Evolutionary conservation across 1,140 invertebrate genomes (phyloP).

Genomic region (Diachasma alloeum): DNA sequence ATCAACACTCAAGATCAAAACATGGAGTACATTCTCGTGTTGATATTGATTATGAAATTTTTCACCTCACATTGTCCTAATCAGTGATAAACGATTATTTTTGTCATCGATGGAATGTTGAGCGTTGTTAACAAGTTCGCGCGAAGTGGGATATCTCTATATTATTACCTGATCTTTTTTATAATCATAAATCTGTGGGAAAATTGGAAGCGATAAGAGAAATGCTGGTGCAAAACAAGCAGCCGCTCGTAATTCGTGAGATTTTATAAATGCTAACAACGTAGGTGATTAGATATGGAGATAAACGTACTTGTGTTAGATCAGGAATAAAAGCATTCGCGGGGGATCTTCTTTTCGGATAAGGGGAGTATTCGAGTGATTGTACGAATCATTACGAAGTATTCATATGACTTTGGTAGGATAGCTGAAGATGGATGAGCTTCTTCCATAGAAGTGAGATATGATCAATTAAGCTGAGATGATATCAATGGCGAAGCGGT

Average conservation of each 20-base stretch:
- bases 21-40: background rate
- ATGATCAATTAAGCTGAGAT: background rate
- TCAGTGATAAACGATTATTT: background rate
- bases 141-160: background rate
- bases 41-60: background rate
- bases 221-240: background rate
- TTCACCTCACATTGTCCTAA: background rate
- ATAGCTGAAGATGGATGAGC: background rate
- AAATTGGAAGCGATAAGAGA: background rate
- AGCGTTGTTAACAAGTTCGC: background rate
- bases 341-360: no score
- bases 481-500: no score
- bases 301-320: background rate
- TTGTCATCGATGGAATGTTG: background rate
- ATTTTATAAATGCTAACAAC: background rate
- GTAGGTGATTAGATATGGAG: background rate
- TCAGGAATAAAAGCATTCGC: background rate
- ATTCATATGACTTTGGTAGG: background rate
- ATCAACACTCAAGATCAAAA: background rate
- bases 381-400: background rate
- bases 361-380: background rate
- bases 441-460: background rate
- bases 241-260: background rate
- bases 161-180: background rate
- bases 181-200: background rate